These are phyloP conservation scores for Jaculus jaculus DNA, from an alignment of 2,113 vertebrate genomes.

Conservation along the genomic window DNA sequence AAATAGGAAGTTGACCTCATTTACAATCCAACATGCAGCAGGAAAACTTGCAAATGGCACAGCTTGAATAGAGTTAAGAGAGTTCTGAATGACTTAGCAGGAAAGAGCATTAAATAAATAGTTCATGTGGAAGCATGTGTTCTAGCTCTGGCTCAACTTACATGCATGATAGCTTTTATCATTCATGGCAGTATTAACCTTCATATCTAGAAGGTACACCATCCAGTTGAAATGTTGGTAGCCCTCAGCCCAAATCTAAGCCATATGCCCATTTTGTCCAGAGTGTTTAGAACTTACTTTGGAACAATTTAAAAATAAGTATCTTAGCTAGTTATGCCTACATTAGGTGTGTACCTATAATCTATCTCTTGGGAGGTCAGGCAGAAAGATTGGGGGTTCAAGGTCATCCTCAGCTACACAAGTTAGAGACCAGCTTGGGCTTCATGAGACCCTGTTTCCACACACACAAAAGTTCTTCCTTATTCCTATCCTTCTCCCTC, in stretches of 20 bases:
- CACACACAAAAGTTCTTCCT: no score
- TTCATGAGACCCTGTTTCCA: no score
- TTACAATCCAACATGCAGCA: conserved; percentile 48
- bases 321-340: no score
- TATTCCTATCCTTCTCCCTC: no score
- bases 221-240: not conserved
- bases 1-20: conserved; percentile 63
- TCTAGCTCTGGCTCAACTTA: not conserved
- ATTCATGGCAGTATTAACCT: not conserved
- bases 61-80: conserved; percentile 15
- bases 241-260: not conserved
- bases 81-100: conserved; percentile 11
- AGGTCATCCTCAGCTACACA: not conserved
- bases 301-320: not conserved
- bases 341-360: not conserved
- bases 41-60: conserved; percentile 27
- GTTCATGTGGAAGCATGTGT: not conserved
- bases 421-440: not conserved
- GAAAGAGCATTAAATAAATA: conserved; percentile 50
- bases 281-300: conserved; percentile 48
- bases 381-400: not conserved
- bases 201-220: not conserved
- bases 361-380: not conserved
- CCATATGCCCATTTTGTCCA: not conserved
- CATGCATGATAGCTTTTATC: not conserved